These are phyloP conservation scores for Luidia sarsii DNA, from an alignment of 53 echinoderm and acorn worm species.

Conservation along the genomic window DNA sequence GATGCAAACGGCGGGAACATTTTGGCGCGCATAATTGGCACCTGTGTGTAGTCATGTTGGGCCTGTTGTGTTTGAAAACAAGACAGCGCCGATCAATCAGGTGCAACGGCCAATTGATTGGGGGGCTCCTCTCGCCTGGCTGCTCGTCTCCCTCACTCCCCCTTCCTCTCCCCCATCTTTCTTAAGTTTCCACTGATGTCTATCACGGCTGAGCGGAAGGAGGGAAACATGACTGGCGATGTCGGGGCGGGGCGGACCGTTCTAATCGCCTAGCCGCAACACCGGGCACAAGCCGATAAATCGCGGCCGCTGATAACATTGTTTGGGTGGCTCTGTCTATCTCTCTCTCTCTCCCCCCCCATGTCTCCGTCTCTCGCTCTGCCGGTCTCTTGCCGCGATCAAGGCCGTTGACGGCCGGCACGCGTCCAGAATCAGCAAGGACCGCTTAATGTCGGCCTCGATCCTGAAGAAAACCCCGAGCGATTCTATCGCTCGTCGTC, in stretches of 20 bases:
- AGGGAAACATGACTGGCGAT: neutral
- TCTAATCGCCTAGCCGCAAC: neutral
- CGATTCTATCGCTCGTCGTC: too few species aligned
- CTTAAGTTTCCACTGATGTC: neutral
- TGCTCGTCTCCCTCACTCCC: neutral
- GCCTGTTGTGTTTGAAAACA: slow-evolving; percentile 52
- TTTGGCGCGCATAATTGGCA: slow-evolving; percentile 9
- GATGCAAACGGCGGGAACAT: slow-evolving; percentile 45
- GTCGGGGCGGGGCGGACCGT: neutral
- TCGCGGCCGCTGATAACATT: slow-evolving; percentile 7
- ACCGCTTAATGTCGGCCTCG: too few species aligned
- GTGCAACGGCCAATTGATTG: slow-evolving; percentile 20
- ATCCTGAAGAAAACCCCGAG: too few species aligned
- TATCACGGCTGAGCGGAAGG: neutral
- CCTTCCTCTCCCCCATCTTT: neutral
- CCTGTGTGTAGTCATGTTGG: slow-evolving; percentile 1
- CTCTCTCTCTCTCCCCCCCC: too few species aligned
- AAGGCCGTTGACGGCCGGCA: neutral
- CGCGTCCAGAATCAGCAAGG: too few species aligned
- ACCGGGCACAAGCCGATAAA: slow-evolving; percentile 2
- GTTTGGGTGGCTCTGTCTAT: slow-evolving; percentile 5
- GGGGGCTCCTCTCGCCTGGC: neutral
- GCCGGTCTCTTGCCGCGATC: neutral
- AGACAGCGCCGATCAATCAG: slow-evolving; percentile 6
- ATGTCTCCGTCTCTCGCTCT: too few species aligned